Conservation (phyloP, 2,113 vertebrate genomes). For the Rhodinocichla rosea region DNA sequence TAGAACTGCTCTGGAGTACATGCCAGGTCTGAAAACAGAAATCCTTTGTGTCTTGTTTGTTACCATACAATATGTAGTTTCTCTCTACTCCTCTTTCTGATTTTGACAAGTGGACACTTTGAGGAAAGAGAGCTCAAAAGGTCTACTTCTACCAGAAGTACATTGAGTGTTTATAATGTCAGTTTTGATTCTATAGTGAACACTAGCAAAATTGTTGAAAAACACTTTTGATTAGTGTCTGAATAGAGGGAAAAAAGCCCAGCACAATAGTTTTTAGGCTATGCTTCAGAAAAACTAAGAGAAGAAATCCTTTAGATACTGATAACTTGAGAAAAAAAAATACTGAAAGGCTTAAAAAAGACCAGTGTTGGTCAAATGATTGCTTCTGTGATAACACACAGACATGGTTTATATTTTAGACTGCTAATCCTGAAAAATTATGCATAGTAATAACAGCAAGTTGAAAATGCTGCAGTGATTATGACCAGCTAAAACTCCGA, state of each 20-base stretch:
- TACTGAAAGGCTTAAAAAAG: background rate
- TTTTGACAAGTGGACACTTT: background rate
- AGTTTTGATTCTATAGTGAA: background rate
- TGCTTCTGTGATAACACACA: constrained; percentile 15
- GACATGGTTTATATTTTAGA: background rate
- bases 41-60: background rate
- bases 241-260: background rate
- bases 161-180: background rate
- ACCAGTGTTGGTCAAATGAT: background rate
- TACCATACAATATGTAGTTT: background rate
- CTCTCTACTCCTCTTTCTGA: background rate
- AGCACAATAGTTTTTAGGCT: background rate
- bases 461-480: background rate
- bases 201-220: background rate
- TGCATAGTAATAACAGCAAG: background rate
- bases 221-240: background rate
- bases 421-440: background rate
- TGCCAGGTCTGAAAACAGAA: background rate
- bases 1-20: background rate
- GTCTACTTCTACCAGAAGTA: background rate
- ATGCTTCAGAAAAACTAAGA: background rate
- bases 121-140: background rate
- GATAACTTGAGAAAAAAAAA: background rate
- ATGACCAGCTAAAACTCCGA: background rate
- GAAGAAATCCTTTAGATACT: background rate